These are phyloP conservation scores for Pyrgus malvae DNA, from an alignment of 2,888 invertebrate species.

Conservation along the genomic window DNA sequence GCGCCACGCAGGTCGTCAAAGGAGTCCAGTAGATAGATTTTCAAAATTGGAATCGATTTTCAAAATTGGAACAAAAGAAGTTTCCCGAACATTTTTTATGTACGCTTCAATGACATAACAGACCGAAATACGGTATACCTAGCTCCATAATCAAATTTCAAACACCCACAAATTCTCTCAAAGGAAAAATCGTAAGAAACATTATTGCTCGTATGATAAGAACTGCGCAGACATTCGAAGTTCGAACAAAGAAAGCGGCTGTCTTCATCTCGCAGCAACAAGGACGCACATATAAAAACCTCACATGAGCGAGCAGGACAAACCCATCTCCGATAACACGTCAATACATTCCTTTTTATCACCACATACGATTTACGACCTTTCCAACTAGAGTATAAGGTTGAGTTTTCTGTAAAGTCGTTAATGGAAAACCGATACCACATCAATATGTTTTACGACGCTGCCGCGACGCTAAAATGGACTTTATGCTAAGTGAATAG, in stretches of 20 bases:
- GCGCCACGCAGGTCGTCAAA: too few species aligned
- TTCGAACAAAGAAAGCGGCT: slow-evolving; percentile 55
- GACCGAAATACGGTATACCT: too few species aligned
- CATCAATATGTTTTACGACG: slow-evolving; percentile 78
- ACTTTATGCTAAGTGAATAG: slow-evolving; percentile 48
- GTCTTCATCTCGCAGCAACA: slow-evolving; percentile 71
- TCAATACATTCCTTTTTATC: slow-evolving; percentile 75
- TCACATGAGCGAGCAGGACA: slow-evolving; percentile 64
- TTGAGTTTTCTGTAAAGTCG: slow-evolving; percentile 43
- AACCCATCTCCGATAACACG: slow-evolving; percentile 77
- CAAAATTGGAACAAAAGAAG: too few species aligned
- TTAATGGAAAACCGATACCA: slow-evolving; percentile 81
- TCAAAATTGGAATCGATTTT: too few species aligned
- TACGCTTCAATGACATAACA: too few species aligned
- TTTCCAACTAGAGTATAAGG: slow-evolving; percentile 41
- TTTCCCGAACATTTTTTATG: too few species aligned
- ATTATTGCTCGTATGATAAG: slow-evolving; percentile 59
- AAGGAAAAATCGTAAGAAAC: slow-evolving; percentile 27
- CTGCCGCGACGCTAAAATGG: slow-evolving; percentile 45
- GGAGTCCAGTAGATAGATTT: too few species aligned
- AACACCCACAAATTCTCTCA: neutral
- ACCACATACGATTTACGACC: slow-evolving; percentile 53
- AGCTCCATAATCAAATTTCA: neutral
- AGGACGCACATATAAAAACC: slow-evolving; percentile 67
- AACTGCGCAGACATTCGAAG: slow-evolving; percentile 71